These are phyloP conservation scores for Pemphredon lugubris DNA, from an alignment of 2,888 invertebrate genomes.

Conservation along the genomic window DNA sequence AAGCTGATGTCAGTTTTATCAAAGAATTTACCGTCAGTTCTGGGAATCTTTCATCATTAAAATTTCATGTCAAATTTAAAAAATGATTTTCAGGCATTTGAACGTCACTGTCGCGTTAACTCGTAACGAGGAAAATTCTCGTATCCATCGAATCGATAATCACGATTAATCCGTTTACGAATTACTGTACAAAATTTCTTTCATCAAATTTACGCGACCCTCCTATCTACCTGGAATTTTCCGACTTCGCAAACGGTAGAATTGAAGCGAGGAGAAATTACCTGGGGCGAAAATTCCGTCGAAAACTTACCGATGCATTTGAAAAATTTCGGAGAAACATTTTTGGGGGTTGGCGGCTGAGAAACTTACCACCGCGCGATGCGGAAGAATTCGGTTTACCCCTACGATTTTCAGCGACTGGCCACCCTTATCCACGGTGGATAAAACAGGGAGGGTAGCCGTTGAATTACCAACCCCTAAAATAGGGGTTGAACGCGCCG, in stretches of 20 bases:
- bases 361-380: constrained; percentile 73
- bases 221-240: too few species aligned
- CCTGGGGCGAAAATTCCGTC: background rate
- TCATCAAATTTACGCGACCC: too few species aligned
- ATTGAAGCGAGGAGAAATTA: too few species aligned
- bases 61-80: background rate
- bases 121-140: too few species aligned
- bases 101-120: too few species aligned
- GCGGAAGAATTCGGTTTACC: constrained; percentile 66
- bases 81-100: too few species aligned
- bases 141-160: too few species aligned
- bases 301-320: constrained; percentile 14
- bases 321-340: background rate
- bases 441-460: constrained; percentile 70
- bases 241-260: too few species aligned
- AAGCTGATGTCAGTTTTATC: constrained; percentile 10
- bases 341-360: background rate
- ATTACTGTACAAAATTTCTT: too few species aligned
- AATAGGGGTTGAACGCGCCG: constrained; percentile 37
- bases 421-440: constrained; percentile 71
- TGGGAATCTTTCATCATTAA: background rate
- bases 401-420: constrained; percentile 33
- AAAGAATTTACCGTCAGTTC: constrained; percentile 7
- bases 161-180: too few species aligned
- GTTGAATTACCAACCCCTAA: constrained; percentile 63